These are phyloP conservation scores for Cuculus canorus DNA, from an alignment of 2,797 vertebrate species.

Conservation along the genomic window DNA sequence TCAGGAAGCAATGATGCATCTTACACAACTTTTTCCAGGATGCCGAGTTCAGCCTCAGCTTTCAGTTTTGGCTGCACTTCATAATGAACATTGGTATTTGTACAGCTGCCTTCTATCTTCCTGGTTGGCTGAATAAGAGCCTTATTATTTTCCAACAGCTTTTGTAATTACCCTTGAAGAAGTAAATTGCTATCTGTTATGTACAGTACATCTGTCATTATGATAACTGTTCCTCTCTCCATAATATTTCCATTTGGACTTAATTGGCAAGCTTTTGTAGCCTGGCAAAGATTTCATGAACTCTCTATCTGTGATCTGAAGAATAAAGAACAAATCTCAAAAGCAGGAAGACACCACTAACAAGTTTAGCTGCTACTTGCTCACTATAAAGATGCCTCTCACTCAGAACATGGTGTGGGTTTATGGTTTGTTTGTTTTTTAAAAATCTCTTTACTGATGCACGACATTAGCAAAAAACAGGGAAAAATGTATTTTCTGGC, in stretches of 20 bases:
- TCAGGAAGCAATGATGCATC: not conserved
- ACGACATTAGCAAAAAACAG: not conserved
- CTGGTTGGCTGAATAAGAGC: slow-evolving; percentile 46
- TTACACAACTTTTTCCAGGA: not conserved
- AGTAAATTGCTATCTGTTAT: slow-evolving; percentile 64
- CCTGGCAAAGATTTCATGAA: slow-evolving; percentile 18
- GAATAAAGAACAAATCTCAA: slow-evolving; percentile 26
- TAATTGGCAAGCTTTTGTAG: slow-evolving; percentile 54
- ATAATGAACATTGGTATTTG: slow-evolving; percentile 29
- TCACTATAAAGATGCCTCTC: not conserved
- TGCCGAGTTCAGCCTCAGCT: not conserved
- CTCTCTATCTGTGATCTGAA: slow-evolving; percentile 12
- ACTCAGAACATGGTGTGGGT: not conserved
- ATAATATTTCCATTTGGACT: slow-evolving; percentile 55
- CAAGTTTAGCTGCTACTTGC: not conserved
- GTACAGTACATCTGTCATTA: slow-evolving; percentile 72
- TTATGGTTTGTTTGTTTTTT: not conserved
- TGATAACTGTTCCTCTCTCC: slow-evolving; percentile 61
- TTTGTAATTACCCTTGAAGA: slow-evolving; percentile 74
- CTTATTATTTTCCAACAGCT: slow-evolving; percentile 75
- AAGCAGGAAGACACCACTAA: slow-evolving; percentile 19
- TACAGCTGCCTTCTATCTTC: slow-evolving; percentile 51
- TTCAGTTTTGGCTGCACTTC: not conserved
- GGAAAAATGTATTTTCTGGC: not conserved
- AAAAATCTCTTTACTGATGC: not conserved